Conservation (phyloP, 2,888 invertebrate genomes). For the Empis livida region DNA sequence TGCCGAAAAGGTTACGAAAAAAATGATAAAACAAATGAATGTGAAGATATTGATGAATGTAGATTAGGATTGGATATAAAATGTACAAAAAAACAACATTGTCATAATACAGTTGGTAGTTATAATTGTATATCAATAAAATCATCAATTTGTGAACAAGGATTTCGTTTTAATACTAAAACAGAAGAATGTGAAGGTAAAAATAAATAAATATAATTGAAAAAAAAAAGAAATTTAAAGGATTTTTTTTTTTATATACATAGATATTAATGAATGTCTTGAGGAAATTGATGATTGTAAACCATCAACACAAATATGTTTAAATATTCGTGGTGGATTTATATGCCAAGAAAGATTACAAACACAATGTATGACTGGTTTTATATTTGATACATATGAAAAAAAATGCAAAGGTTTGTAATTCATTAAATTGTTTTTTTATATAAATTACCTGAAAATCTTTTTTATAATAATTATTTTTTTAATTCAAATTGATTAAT, state of each 20-base stretch:
- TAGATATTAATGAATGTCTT: constrained; percentile 64
- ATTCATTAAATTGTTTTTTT: too few species aligned
- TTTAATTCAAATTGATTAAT: too few species aligned
- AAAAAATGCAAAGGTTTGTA: constrained; percentile 44
- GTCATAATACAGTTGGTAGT: constrained; percentile 55
- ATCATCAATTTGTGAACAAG: constrained; percentile 26
- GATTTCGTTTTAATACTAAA: constrained; percentile 41
- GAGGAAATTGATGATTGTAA: constrained; percentile 52
- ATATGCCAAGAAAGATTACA: constrained; percentile 54
- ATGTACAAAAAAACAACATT: constrained; percentile 49
- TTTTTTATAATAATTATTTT: too few species aligned
- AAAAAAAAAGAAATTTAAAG: too few species aligned
- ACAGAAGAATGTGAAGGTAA: constrained; percentile 48
- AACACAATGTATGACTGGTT: constrained; percentile 49
- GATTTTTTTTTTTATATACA: too few species aligned
- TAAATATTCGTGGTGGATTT: constrained; percentile 58
- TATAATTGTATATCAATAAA: constrained; percentile 41
- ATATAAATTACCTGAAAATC: too few species aligned
- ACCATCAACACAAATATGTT: constrained; percentile 50
- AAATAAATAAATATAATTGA: constrained; percentile 1
- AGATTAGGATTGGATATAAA: constrained; percentile 47
- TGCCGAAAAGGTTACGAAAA: constrained; percentile 38
- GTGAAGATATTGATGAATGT: constrained; percentile 59
- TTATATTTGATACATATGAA: constrained; percentile 42
- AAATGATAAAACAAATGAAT: constrained; percentile 30